Percentiles rank a stretch among this genome's conserved stretches.
Evolutionary conservation across 2,888 invertebrate genomes (phyloP).

Genomic region (Flexamia atlantica): DNA sequence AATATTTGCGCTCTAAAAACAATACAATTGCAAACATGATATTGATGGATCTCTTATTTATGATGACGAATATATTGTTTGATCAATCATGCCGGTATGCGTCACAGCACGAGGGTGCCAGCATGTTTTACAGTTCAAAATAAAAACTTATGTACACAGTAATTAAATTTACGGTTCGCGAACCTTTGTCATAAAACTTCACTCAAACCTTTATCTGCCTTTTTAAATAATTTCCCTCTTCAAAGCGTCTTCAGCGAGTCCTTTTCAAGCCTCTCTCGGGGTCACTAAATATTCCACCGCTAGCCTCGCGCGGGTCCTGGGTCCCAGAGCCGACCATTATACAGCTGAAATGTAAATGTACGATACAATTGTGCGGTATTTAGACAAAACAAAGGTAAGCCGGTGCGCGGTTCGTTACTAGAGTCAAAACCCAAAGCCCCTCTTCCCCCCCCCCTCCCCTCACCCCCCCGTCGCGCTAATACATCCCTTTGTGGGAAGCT

Average conservation of each 20-base stretch:
- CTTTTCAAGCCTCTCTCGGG: constrained; percentile 3
- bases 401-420: constrained; percentile 36
- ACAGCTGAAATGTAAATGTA: constrained; percentile 50
- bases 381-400: constrained; percentile 56
- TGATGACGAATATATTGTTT: no score
- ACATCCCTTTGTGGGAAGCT: constrained; percentile 48
- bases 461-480: constrained; percentile 16
- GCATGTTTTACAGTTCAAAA: no score
- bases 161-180: no score
- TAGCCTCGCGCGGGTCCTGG: constrained; percentile 12
- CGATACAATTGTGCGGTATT: constrained; percentile 58
- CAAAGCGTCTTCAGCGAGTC: no score
- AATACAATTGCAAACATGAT: no score
- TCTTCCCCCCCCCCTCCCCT: not conserved
- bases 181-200: no score
- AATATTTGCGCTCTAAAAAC: no score
- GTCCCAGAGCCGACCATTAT: constrained; percentile 10
- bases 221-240: no score
- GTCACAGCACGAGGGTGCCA: no score
- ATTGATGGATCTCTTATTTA: no score
- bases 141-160: no score
- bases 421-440: constrained; percentile 40
- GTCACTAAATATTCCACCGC: constrained; percentile 13
- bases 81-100: no score
- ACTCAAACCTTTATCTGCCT: not conserved